phyloP scores from a whole-genome alignment of 1,140 invertebrate genomes.

The Brachystomella parvula region DNA sequence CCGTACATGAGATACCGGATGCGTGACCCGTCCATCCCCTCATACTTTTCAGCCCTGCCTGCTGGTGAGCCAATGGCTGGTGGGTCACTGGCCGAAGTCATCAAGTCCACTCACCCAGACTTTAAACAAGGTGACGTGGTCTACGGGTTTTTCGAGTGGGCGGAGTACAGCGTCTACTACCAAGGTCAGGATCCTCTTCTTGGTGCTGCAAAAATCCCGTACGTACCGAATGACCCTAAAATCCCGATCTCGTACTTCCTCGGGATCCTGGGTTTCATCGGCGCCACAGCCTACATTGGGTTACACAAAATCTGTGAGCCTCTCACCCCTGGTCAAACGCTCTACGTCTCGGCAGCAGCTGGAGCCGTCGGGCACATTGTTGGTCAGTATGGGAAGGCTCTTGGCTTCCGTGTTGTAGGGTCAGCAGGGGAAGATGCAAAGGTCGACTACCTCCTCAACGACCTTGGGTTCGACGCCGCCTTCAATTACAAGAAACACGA shows the following conservation, averaged over 20 bases:
- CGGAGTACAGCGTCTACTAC: background rate
- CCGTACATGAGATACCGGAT: background rate
- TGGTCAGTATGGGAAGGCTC: conserved; percentile 8
- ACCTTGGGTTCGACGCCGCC: conserved; percentile 13
- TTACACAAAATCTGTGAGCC: background rate
- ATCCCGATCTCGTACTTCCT: conserved; percentile 9
- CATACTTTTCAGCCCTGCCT: background rate
- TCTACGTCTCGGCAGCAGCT: conserved; percentile 3
- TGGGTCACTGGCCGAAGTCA: background rate
- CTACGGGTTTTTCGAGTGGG: background rate
- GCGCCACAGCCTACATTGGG: background rate
- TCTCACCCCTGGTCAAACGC: background rate
- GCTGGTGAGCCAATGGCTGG: background rate
- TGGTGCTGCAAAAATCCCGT: background rate
- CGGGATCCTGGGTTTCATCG: background rate
- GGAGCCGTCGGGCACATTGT: conserved; percentile 8
- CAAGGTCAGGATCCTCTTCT: background rate
- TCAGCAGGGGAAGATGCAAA: conserved; percentile 7
- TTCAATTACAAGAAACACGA: conserved; percentile 10
- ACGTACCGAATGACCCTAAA: background rate
- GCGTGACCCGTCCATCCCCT: background rate
- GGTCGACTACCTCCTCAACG: background rate
- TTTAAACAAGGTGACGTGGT: background rate
- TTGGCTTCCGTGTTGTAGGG: conserved; percentile 7
- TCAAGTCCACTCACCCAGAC: background rate